Evolutionary conservation across 1,140 invertebrate genomes (phyloP).

Genomic region (Stenopsyche tienmushanensis): DNA sequence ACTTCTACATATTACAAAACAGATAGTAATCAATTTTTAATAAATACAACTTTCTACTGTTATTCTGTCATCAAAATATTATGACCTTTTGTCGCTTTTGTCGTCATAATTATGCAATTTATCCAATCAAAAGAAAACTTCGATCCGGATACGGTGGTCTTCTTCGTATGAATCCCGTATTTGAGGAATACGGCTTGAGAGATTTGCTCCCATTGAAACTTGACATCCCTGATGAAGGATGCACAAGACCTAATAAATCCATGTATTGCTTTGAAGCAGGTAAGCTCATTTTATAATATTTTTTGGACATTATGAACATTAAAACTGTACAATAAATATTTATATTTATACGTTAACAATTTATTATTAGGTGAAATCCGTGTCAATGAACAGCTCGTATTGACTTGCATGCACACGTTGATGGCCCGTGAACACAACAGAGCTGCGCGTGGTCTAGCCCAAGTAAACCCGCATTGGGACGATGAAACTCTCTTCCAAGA

Average conservation of each 20-base stretch:
- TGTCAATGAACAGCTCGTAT: slow-evolving; percentile 89
- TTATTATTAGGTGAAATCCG: slow-evolving; percentile 78
- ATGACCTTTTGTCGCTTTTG: no score
- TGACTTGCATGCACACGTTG: slow-evolving; percentile 88
- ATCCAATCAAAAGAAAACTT: no score
- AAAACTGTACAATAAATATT: no score
- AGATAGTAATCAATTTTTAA: no score
- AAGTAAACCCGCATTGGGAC: slow-evolving; percentile 92
- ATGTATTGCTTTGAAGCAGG: slow-evolving; percentile 92
- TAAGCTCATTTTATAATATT: slow-evolving; percentile 47
- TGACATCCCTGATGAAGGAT: slow-evolving; percentile 90
- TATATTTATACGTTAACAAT: slow-evolving; percentile 7
- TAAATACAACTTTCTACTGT: no score
- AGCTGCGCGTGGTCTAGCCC: slow-evolving; percentile 71
- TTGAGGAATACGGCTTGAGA: slow-evolving; percentile 83
- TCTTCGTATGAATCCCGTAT: slow-evolving; percentile 85
- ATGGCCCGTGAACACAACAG: slow-evolving; percentile 89
- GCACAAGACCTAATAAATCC: slow-evolving; percentile 80
- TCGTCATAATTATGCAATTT: no score
- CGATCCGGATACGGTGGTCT: slow-evolving; percentile 76
- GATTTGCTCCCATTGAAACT: slow-evolving; percentile 87
- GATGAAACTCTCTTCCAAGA: slow-evolving; percentile 95
- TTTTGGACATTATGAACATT: not conserved
- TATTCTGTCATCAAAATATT: no score
- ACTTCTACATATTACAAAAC: no score